Evolutionary conservation across 2,888 invertebrate genomes (phyloP).

Genomic region (Drepana falcataria): DNA sequence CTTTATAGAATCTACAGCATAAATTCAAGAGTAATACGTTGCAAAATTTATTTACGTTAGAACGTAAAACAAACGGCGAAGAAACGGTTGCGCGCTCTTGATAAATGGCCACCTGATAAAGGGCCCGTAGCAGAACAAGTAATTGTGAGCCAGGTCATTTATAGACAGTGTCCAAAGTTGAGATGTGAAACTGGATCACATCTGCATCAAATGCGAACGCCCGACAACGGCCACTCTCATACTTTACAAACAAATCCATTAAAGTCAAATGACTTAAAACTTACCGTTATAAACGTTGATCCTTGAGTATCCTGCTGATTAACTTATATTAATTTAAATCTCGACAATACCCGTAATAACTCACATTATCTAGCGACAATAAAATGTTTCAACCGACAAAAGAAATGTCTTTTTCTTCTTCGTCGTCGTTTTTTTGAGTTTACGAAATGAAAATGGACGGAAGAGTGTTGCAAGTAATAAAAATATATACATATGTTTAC

Average conservation of each 20-base stretch:
- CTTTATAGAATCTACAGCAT: constrained; percentile 16
- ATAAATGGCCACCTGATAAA: constrained; percentile 43
- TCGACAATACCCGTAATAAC: constrained; percentile 35
- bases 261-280: constrained; percentile 59
- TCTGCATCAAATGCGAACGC: constrained; percentile 34
- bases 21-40: constrained; percentile 18
- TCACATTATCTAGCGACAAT: constrained; percentile 58
- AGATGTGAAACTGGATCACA: constrained; percentile 67
- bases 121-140: constrained; percentile 42
- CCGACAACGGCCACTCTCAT: constrained; percentile 73
- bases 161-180: constrained; percentile 48
- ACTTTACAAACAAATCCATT: constrained; percentile 67
- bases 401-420: constrained; percentile 49
- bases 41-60: constrained; percentile 20
- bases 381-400: constrained; percentile 53
- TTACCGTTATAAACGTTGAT: constrained; percentile 53
- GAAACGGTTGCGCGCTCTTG: constrained; percentile 40
- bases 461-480: constrained; percentile 41
- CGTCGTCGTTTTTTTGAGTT: constrained; percentile 70
- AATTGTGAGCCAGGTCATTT: constrained; percentile 55
- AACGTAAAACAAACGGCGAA: constrained; percentile 30
- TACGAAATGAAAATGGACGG: constrained; percentile 70
- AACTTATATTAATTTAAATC: constrained; percentile 39
- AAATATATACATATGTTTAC: constrained; percentile 3
- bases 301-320: constrained; percentile 26